These are phyloP conservation scores for Bradynema listronoti DNA, from an alignment of 1,140 invertebrate species.

Conservation along the genomic window DNA sequence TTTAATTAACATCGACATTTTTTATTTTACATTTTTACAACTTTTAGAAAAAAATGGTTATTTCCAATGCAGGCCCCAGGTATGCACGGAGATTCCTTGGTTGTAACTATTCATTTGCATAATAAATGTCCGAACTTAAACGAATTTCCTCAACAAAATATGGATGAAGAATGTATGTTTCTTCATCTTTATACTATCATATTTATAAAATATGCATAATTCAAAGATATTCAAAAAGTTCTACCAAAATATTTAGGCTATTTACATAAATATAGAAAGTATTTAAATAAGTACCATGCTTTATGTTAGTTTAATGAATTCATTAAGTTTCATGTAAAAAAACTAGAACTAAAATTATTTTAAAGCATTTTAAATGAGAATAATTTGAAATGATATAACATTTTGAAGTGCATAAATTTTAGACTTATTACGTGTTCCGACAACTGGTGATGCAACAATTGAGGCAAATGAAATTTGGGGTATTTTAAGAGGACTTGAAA, in stretches of 20 bases:
- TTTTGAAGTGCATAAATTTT: conserved; percentile 2
- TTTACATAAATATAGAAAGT: too few relatives aligned
- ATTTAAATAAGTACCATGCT: too few relatives aligned
- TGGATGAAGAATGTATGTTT: conserved; percentile 44
- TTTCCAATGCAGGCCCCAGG: conserved; percentile 14
- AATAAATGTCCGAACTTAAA: conserved; percentile 24
- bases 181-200: conserved; percentile 12
- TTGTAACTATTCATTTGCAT: conserved; percentile 21
- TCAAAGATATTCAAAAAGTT: too few relatives aligned
- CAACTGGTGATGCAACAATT: conserved; percentile 30
- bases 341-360: too few relatives aligned
- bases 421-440: conserved; percentile 41
- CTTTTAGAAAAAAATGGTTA: conserved; percentile 43
- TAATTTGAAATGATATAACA: too few relatives aligned
- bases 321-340: too few relatives aligned
- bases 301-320: too few relatives aligned
- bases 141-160: conserved; percentile 37
- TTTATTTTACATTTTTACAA: too few relatives aligned
- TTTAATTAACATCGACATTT: too few relatives aligned
- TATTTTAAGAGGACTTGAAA: conserved; percentile 48
- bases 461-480: conserved; percentile 56
- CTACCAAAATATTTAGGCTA: too few relatives aligned
- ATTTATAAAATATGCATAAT: too few relatives aligned
- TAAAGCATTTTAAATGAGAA: too few relatives aligned
- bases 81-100: conserved; percentile 1